phyloP scores from a whole-genome alignment of 2,113 vertebrate genomes.

The Syngnathus scovelli region DNA sequence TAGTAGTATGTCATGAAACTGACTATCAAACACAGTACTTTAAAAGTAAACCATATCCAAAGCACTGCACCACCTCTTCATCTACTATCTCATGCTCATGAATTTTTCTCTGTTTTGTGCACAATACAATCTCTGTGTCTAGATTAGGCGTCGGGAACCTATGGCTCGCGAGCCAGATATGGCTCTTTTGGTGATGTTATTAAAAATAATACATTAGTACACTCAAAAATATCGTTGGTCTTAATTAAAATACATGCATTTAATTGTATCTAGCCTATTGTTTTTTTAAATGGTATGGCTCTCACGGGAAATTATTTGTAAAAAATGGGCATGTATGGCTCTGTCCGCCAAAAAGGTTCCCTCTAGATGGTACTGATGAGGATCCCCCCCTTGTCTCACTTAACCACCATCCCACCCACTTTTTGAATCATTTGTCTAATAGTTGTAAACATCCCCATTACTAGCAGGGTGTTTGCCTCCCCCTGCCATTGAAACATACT shows the following conservation, averaged over 20 bases:
- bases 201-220: too few relatives aligned
- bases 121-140: not conserved
- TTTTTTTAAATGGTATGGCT: too few relatives aligned
- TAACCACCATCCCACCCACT: not conserved
- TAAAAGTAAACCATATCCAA: not conserved
- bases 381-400: not conserved
- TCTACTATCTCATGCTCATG: not conserved
- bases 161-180: too few relatives aligned
- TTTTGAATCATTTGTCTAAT: constrained; percentile 5
- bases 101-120: constrained; percentile 3
- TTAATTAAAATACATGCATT: too few relatives aligned
- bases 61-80: not conserved
- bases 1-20: not conserved
- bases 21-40: not conserved
- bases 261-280: too few relatives aligned
- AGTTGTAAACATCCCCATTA: constrained; percentile 25
- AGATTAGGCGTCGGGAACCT: too few relatives aligned
- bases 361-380: too few relatives aligned
- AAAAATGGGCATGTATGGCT: too few relatives aligned
- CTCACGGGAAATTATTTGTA: too few relatives aligned
- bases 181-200: too few relatives aligned
- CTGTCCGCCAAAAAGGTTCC: too few relatives aligned
- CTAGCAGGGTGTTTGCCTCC: constrained; percentile 12
- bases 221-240: too few relatives aligned
- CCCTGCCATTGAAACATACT: constrained; percentile 28